Evolutionary conservation across 2,797 vertebrate genomes (phyloP).

Genomic region (Aratinga solstitialis): DNA sequence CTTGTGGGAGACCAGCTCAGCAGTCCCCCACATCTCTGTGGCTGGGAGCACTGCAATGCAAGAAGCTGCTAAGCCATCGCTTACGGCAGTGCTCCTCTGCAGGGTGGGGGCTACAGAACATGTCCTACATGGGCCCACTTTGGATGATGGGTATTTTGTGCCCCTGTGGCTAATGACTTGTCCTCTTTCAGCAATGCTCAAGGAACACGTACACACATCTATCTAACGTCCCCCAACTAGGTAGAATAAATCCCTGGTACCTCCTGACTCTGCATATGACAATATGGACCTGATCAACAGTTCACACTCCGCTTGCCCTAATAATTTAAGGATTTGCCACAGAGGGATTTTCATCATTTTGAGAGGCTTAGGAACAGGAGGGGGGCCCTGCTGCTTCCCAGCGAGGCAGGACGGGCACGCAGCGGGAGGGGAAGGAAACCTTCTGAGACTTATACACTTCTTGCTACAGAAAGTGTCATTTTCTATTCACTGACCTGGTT

Average conservation of each 20-base stretch:
- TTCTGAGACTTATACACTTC: neutral
- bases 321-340: constrained; percentile 40
- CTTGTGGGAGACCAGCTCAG: neutral
- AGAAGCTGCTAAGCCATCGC: neutral
- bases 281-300: neutral
- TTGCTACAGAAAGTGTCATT: neutral
- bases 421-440: neutral
- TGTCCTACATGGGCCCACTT: neutral
- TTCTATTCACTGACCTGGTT: constrained; percentile 32
- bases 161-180: neutral
- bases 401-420: neutral
- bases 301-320: neutral
- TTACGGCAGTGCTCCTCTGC: rapidly evolving
- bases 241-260: neutral
- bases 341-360: constrained; percentile 8
- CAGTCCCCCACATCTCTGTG: neutral
- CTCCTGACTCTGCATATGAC: neutral
- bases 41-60: neutral
- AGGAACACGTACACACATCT: neutral
- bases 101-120: neutral
- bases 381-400: constrained; percentile 1
- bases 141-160: neutral
- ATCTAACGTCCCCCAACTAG: neutral
- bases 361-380: neutral
- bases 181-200: neutral